phyloP scores from a whole-genome alignment of 2,113 vertebrate species.

The Dendropsophus ebraccatus region DNA sequence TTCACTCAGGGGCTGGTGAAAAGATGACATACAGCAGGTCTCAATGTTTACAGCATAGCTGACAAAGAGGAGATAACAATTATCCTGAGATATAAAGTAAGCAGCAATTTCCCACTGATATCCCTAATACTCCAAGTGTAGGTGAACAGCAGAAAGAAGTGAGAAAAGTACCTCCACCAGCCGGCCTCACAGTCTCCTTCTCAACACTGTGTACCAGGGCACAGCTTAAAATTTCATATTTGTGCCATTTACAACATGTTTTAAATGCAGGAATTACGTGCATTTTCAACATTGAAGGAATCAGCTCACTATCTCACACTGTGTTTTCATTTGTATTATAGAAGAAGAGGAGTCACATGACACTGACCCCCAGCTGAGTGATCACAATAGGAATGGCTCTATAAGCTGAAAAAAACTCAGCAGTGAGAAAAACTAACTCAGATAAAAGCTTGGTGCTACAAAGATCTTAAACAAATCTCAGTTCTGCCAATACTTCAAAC shows the following conservation, averaged over 20 bases:
- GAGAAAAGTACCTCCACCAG: slow-evolving; percentile 51
- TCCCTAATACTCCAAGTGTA: slow-evolving; percentile 31
- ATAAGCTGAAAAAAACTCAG: slow-evolving; percentile 51
- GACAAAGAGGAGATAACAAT: slow-evolving; percentile 30
- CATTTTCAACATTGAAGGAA: slow-evolving; percentile 55
- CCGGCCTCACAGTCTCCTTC: slow-evolving; percentile 51
- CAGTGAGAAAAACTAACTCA: slow-evolving; percentile 47
- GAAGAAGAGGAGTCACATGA: slow-evolving; percentile 57
- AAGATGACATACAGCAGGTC: neutral
- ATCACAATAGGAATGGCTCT: slow-evolving; percentile 57
- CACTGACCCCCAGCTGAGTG: slow-evolving; percentile 54
- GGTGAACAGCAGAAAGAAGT: slow-evolving; percentile 52
- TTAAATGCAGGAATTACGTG: slow-evolving; percentile 53
- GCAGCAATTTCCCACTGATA: slow-evolving; percentile 36
- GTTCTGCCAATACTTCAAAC: slow-evolving; percentile 28
- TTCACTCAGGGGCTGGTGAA: neutral
- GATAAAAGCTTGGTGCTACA: slow-evolving; percentile 44
- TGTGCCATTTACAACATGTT: slow-evolving; percentile 53
- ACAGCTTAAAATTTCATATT: slow-evolving; percentile 52
- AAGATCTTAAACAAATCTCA: slow-evolving; percentile 9
- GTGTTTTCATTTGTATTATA: slow-evolving; percentile 58
- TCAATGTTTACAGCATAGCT: slow-evolving; percentile 3
- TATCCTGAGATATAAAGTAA: slow-evolving; percentile 20
- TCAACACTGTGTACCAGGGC: slow-evolving; percentile 47
- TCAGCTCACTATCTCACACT: slow-evolving; percentile 57